phyloP scores from a whole-genome alignment of 1,140 invertebrate species.

The Sinonovacula constricta region DNA sequence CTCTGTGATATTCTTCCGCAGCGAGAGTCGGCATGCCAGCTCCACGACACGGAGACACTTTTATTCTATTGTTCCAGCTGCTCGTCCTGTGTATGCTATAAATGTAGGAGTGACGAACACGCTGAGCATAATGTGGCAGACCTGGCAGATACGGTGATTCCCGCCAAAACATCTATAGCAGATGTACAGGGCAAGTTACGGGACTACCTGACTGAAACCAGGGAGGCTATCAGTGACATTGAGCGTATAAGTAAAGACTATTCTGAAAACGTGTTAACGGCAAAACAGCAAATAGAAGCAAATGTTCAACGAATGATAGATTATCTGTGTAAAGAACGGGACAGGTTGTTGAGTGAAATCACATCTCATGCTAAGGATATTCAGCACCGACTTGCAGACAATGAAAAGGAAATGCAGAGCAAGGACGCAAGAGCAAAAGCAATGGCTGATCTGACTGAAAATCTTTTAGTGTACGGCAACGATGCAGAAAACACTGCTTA shows the following conservation, averaged over 20 bases:
- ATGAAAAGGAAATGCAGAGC: conserved; percentile 20
- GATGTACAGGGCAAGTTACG: conserved; percentile 26
- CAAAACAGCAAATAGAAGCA: conserved; percentile 29
- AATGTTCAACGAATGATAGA: conserved; percentile 23
- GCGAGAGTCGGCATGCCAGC: conserved; percentile 30
- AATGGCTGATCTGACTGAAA: conserved; percentile 26
- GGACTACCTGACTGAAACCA: conserved; percentile 38
- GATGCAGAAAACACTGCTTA: conserved; percentile 37
- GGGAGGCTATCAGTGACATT: conserved; percentile 39
- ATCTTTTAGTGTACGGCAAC: conserved; percentile 33
- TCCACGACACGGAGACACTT: conserved; percentile 22
- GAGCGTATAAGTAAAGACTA: conserved; percentile 34
- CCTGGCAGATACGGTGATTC: conserved; percentile 14
- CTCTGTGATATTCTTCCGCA: conserved; percentile 39
- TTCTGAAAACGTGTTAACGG: conserved; percentile 14
- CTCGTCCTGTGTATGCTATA: conserved; percentile 27
- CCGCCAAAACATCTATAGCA: conserved; percentile 22
- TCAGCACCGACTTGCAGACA: background rate
- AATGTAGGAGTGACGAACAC: conserved; percentile 38
- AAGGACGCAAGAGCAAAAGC: conserved; percentile 34
- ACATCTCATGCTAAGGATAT: conserved; percentile 39
- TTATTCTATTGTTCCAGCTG: conserved; percentile 18
- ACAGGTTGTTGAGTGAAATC: conserved; percentile 18
- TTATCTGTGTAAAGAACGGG: conserved; percentile 21
- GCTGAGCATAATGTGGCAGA: conserved; percentile 24